These are phyloP conservation scores for Dendrolimus pini DNA, from an alignment of 2,888 invertebrate genomes.

Conservation along the genomic window DNA sequence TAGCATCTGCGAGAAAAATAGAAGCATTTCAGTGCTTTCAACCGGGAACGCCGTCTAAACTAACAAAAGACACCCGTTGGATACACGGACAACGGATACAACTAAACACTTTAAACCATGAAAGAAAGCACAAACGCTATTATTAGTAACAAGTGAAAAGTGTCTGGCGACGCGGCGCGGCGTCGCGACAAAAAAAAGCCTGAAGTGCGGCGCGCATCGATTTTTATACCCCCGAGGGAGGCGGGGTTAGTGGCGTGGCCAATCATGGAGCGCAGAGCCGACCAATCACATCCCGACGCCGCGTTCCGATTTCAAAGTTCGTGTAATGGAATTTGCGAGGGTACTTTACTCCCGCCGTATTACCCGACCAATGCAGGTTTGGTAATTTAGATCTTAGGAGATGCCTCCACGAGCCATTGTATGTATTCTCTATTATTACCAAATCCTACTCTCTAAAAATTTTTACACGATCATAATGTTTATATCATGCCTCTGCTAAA, in stretches of 20 bases:
- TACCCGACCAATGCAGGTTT: conserved; percentile 54
- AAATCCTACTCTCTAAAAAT: too few species aligned
- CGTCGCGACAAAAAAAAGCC: conserved; percentile 59
- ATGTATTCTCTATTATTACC: too few species aligned
- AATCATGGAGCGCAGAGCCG: conserved; percentile 42
- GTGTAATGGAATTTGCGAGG: conserved; percentile 72
- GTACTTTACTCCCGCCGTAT: conserved; percentile 50
- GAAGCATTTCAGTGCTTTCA: conserved; percentile 38
- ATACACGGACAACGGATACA: conserved; percentile 63
- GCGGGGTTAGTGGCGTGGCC: conserved; percentile 63
- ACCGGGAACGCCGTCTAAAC: conserved; percentile 47
- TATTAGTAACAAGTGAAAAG: conserved; percentile 66
- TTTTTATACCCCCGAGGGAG: conserved; percentile 67
- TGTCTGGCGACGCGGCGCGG: conserved; percentile 54
- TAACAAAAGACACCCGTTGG: conserved; percentile 62
- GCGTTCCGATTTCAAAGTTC: conserved; percentile 53
- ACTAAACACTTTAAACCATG: conserved; percentile 69
- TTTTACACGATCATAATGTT: too few species aligned
- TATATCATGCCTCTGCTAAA: too few species aligned
- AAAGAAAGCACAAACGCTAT: conserved; percentile 66
- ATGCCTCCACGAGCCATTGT: background rate
- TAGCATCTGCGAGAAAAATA: conserved; percentile 37
- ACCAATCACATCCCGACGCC: conserved; percentile 65
- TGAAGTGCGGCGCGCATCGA: conserved; percentile 52
- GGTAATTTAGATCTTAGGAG: conserved; percentile 28